A percentile compares a stretch with the other conserved stretches of the same genome.
Conservation (phyloP, 2,797 vertebrate genomes). For the Lates japonicus region DNA sequence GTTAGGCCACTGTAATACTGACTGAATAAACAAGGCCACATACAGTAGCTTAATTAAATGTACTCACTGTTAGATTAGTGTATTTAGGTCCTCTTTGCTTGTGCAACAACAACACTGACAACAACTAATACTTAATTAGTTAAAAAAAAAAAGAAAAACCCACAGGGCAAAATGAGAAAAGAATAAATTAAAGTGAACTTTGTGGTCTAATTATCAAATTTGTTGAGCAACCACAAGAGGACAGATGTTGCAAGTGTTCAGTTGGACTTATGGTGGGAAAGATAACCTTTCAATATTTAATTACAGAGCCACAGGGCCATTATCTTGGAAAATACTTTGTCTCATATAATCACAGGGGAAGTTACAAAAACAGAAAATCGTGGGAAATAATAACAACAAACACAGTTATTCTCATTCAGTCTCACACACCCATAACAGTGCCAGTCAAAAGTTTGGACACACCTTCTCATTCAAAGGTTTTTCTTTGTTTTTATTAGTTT, state of each 20-base stretch:
- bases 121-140: constrained; percentile 2
- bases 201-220: constrained; percentile 35
- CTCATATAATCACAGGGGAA: neutral
- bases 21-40: neutral
- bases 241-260: constrained; percentile 16
- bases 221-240: neutral
- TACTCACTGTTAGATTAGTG: neutral
- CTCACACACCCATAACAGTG: neutral
- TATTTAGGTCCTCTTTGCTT: neutral
- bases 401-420: no score
- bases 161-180: neutral
- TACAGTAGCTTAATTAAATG: neutral
- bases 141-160: neutral
- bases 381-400: neutral
- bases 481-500: no score
- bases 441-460: no score
- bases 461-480: no score
- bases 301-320: neutral
- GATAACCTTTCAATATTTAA: constrained; percentile 20
- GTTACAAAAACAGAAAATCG: neutral
- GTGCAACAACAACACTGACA: neutral
- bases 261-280: neutral
- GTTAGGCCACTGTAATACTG: neutral
- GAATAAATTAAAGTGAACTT: constrained; percentile 6
- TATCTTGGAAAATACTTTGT: neutral